Base-by-base conservation (phyloP, 2,888 invertebrate species). In the Aproaerema taeniolella region DNA sequence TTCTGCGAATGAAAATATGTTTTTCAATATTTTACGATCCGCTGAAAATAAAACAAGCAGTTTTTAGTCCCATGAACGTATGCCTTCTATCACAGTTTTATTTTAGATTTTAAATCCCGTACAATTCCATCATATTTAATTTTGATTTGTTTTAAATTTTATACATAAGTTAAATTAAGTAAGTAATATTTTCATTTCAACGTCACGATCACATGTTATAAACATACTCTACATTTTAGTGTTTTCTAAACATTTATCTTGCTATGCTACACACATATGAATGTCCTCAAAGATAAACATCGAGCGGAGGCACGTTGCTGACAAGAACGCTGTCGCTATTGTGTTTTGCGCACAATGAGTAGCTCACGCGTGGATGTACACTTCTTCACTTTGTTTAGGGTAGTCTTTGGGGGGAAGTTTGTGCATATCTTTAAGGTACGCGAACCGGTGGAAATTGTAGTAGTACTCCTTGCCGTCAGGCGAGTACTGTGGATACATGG, bases 381-480 rank as follows among this genome's bases (percentile, higher is more conserved):
- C 68, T 29, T 81, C 86, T 43, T 80, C 74, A 48, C 70, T 77
- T 3, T 57, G 64, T 47, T 69, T 74, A 1, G 80, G 75, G 43
- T 79, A 78, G 51, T 83, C 83, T 55, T 81, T 86, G 9, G 83
- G 82, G 1, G 86, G 86, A 44, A 81, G 49, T 50, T 77, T 83
- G 48, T 75, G 80, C 49, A 77, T 79, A 46, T 83, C 67, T 42
- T 72, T 63, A 24, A 86, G 64, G 51, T 86, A 86, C 0, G 82
- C 67, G 52, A 86, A 86, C 39, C 85, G 76, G 52, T 83, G 81
- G 47, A 86, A 86, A 47, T 86, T 86, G 55, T 86, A 86, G 52
- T 66, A 86, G 50, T 86, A 86, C 56, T 86, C 85, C 37, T 83
- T 80, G 25, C 83, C 85, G 46, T 83, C 82, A 0, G 85, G 85